A percentile compares a stretch with the other conserved stretches of the same genome.
phyloP scores from a whole-genome alignment of 2,797 vertebrate genomes.

The Picus viridis region DNA sequence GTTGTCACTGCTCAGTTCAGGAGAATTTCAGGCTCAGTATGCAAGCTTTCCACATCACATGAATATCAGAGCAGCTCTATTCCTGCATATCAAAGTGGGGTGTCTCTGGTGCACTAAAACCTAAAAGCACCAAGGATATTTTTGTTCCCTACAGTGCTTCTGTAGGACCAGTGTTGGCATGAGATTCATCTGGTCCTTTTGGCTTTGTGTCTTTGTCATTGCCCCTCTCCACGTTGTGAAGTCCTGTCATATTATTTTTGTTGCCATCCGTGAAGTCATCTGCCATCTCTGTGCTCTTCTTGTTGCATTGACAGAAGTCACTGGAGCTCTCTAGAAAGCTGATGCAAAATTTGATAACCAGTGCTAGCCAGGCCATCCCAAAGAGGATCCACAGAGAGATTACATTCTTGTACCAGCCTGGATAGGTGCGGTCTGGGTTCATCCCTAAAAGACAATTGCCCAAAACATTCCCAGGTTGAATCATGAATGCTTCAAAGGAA shows the following conservation, averaged over 20 bases:
- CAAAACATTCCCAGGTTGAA: background rate
- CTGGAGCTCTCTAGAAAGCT: slow-evolving; percentile 85
- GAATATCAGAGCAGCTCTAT: background rate
- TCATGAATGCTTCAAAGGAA: background rate
- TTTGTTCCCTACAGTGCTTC: background rate
- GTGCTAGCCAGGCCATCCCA: slow-evolving; percentile 91
- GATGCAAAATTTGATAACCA: slow-evolving; percentile 89
- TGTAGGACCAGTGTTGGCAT: background rate
- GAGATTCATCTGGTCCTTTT: background rate
- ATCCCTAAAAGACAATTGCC: slow-evolving; percentile 77
- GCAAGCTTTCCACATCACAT: background rate
- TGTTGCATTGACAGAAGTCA: slow-evolving; percentile 44
- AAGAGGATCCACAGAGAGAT: slow-evolving; percentile 94
- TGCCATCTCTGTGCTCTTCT: background rate
- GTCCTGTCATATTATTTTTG: background rate
- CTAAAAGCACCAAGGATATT: background rate
- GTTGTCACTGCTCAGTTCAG: background rate
- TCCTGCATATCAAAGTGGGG: background rate
- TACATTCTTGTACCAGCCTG: slow-evolving; percentile 87
- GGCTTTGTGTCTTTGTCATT: background rate
- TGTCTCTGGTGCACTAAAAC: background rate
- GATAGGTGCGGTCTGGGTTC: slow-evolving; percentile 83
- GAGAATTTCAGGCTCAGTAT: background rate
- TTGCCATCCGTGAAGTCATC: slow-evolving; percentile 48
- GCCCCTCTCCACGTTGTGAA: background rate